phyloP scores from a whole-genome alignment of 2,797 vertebrate genomes.

The Danio choprae region DNA sequence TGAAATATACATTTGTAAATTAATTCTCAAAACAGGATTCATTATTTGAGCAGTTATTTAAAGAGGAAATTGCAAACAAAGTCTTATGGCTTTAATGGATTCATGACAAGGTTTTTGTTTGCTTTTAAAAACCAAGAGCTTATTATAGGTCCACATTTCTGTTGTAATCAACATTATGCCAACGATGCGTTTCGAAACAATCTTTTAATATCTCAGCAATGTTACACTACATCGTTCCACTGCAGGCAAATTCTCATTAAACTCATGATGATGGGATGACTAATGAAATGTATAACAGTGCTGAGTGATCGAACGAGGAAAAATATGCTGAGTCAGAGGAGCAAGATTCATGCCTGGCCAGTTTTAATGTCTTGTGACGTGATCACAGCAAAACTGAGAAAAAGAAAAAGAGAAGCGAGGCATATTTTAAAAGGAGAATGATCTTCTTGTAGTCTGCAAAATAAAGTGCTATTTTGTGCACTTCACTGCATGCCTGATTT shows the following conservation, averaged over 20 bases:
- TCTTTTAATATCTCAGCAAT: neutral
- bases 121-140: neutral
- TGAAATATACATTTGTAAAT: neutral
- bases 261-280: slow-evolving; percentile 2
- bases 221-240: neutral
- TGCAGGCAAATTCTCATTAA: neutral
- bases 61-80: neutral
- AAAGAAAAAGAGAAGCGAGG: slow-evolving; percentile 26
- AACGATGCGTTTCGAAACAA: neutral
- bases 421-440: neutral
- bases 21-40: neutral
- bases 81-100: neutral
- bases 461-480: neutral
- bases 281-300: slow-evolving; percentile 19
- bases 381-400: neutral
- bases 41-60: neutral
- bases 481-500: neutral
- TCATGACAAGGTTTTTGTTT: neutral
- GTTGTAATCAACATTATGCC: neutral
- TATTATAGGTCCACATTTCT: neutral
- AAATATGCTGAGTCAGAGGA: neutral
- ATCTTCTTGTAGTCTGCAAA: slow-evolving; percentile 5
- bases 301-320: slow-evolving; percentile 1
- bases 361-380: neutral
- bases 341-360: neutral